Conservation (phyloP, 92 coral and sea anemone species). For the Epizoanthus stellaris region DNA sequence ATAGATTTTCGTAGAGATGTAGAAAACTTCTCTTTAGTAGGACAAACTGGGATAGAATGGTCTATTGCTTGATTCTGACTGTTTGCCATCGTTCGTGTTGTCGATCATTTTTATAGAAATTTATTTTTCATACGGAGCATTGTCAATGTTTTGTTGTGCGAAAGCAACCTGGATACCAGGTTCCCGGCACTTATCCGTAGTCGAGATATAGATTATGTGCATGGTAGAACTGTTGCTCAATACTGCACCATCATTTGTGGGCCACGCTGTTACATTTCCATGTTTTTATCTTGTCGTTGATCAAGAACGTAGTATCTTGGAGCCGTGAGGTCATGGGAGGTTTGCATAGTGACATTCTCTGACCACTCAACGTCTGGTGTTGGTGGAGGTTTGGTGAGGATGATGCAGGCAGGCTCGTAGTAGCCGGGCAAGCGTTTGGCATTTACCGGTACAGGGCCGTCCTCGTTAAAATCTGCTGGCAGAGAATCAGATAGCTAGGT, state of each 20-base stretch:
- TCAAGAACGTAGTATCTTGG: slow-evolving; percentile 27
- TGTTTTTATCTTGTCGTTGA: neutral
- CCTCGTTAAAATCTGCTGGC: slow-evolving; percentile 19
- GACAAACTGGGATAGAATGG: too few species aligned
- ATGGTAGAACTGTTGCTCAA: neutral
- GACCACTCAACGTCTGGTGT: neutral
- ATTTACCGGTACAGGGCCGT: slow-evolving; percentile 32
- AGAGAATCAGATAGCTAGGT: neutral
- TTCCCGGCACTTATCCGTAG: neutral
- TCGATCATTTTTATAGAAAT: too few species aligned
- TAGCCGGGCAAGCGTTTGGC: slow-evolving; percentile 26
- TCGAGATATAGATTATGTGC: neutral
- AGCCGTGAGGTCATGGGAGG: neutral
- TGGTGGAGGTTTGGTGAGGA: neutral
- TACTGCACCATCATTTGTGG: neutral
- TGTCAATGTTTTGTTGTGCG: too few species aligned
- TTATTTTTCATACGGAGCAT: too few species aligned
- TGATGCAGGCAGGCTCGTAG: slow-evolving; percentile 42
- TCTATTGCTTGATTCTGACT: too few species aligned
- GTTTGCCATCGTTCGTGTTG: too few species aligned
- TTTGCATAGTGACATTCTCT: neutral
- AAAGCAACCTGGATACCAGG: slow-evolving; percentile 20
- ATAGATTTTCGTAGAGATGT: too few species aligned
- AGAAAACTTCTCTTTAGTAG: too few species aligned
- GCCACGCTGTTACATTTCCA: neutral